Conservation (phyloP, 2,797 vertebrate species). For the Alauda arvensis region DNA sequence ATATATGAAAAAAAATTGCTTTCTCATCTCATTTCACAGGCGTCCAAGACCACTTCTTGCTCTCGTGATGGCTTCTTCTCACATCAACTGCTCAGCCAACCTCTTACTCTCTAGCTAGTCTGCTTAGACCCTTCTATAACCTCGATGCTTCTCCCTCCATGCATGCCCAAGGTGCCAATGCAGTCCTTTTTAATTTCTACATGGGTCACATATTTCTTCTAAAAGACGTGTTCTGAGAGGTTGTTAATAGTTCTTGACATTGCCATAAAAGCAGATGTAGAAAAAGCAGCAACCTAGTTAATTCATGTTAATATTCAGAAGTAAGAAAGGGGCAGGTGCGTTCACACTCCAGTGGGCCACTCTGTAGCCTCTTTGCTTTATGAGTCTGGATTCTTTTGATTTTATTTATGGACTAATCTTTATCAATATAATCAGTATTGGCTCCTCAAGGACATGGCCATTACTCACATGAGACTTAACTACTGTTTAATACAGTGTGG, state of each 20-base stretch:
- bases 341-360: neutral
- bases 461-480: neutral
- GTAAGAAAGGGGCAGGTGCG: neutral
- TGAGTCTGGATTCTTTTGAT: neutral
- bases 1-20: neutral
- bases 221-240: neutral
- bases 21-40: neutral
- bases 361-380: neutral
- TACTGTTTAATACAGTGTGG: neutral
- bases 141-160: neutral
- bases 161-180: neutral
- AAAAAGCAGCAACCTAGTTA: neutral
- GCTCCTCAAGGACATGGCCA: neutral
- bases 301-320: neutral
- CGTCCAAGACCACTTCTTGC: neutral
- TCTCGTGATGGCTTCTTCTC: neutral
- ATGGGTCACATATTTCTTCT: neutral
- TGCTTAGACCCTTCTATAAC: neutral
- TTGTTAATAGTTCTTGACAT: neutral
- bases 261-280: neutral
- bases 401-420: neutral
- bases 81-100: neutral
- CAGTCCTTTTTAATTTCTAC: neutral
- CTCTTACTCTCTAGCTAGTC: neutral
- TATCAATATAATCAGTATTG: conserved; percentile 8